Base-by-base conservation (phyloP, 2,888 invertebrate genomes). In the Allophyes oxyacanthae region DNA sequence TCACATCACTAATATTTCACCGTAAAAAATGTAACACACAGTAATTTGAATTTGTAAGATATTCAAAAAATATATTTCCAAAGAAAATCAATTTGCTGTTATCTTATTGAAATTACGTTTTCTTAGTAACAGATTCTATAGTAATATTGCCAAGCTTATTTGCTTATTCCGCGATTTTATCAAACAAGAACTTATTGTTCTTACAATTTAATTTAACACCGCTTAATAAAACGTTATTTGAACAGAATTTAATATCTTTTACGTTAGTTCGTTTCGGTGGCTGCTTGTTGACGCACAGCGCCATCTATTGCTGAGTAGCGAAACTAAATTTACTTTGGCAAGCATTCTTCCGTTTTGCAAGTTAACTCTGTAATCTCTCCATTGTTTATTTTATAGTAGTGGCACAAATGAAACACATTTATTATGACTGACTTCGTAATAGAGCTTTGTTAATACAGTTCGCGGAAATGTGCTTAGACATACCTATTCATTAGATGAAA, bases 261-360 rank as follows among this genome's bases (percentile, higher is more conserved):
- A n/a, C 15, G 10, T 10, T 11, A 41, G 28, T 28, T 33, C 0
- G 9, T 4, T 5, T 10, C 14, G 14, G 4, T 1, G 14, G 49
- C 15, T 8, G 13, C 10, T 60, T n/a, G 30, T 8, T 0, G 42
- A 38, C 72, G 28, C 26, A 5, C 41, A 72, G 51, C 73, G 78
- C 78, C 75, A 75, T 72, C 75, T 69, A 11, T 43, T 37, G 54
- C 15, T 44, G 60, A 75, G 36, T 75, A 72, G 72, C 54, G 13
- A 28, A 44, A 66, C 72, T 55, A 72, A 56, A 46, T 14, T 45
- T 52, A 6, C 43, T 37, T 33, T 40, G 0, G 15, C 14, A 26
- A 11, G 26, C 26, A 26, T 41, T 41, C 37, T 37, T 8, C 10
- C 6, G 33, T 34, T 11, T 28, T 15, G 13, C 32, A 46, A 68